A percentile compares a stretch with the other conserved stretches of the same genome.
These are phyloP conservation scores for Neoaliturus tenellus DNA, from an alignment of 2,888 invertebrate genomes.

Conservation along the genomic window DNA sequence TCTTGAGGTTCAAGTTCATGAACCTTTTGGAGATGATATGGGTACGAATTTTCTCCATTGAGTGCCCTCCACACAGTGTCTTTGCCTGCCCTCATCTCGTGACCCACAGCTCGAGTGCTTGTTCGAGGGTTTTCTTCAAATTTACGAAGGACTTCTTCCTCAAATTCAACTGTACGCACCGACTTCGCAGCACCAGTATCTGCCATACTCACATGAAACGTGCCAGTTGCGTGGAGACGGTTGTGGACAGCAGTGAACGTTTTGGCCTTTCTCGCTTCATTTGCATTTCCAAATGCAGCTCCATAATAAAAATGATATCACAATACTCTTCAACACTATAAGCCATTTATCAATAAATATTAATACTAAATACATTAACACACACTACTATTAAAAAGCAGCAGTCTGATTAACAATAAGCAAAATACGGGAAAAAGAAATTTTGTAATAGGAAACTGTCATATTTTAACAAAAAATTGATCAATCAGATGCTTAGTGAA, in stretches of 20 bases:
- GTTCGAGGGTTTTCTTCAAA: constrained; percentile 13
- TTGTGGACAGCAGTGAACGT: constrained; percentile 1
- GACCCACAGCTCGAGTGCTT: constrained; percentile 27
- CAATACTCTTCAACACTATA: background rate
- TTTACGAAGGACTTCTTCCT: background rate
- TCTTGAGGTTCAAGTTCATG: background rate
- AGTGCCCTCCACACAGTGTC: constrained; percentile 37
- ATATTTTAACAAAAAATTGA: too few species aligned
- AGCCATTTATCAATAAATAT: too few species aligned
- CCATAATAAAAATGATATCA: background rate
- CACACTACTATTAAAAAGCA: too few species aligned
- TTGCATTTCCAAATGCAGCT: background rate
- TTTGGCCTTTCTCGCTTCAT: background rate
- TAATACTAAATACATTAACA: too few species aligned
- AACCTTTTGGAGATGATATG: constrained; percentile 32
- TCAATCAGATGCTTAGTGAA: too few species aligned
- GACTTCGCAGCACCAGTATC: constrained; percentile 12
- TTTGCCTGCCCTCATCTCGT: background rate
- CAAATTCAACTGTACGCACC: constrained; percentile 23
- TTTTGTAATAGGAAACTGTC: too few species aligned
- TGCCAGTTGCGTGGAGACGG: constrained; percentile 27
- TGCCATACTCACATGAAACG: constrained; percentile 14
- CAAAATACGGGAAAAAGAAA: too few species aligned
- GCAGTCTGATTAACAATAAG: too few species aligned
- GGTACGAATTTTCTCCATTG: constrained; percentile 34